Evolutionary conservation across 2,113 vertebrate genomes (phyloP), one percentile per base, ranked within the genome.

Genomic region (Ia io): DNA sequence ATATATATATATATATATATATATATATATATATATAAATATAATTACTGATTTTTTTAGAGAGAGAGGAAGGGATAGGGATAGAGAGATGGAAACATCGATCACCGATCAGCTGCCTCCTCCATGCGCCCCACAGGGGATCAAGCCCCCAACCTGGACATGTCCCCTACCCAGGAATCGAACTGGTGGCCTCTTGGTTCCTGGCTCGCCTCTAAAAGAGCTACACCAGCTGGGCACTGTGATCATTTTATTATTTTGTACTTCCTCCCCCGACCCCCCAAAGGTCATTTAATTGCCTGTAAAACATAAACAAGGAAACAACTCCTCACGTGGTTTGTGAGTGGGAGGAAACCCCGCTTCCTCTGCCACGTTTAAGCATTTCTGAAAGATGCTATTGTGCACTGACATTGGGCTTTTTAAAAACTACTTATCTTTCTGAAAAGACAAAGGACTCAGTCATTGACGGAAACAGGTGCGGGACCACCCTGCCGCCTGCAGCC

Each of bases 351-450:
- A 40, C 79, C 40, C 78, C 53, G 0, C n/a, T 79, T 84, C 80
- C 80, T 78, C 83, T 74, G 53, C 69, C 53, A 51, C 28, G 40
- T 23, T 30, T 69, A 80, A 61, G 80, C 42, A 49, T 86, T 88
- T 95, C 95, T 92, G 84, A 92, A 97, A 97, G 88, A 87, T 85
- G 47, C 76, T 88, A 67, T 82, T 96, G 79, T 88, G 37, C 90
- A 53, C 91, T 95, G 67, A 51, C 80, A 49, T n/a, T 79, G 97
- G 97, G 67, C 82, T 63, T 23, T 78, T 51, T 20, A 44, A 40
- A 74, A 79, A 22, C 70, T 96, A 88, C 9, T 3, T 9, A 47
- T 76, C 74, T 97, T 96, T 96, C 93, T 82, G 59, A 76, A 84
- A 84, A 94, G 90, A 70, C 86, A 88, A 96, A 90, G 96, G 40